Percentiles rank a stretch among this genome's conserved stretches.
These are phyloP conservation scores for Drosophila grimshawi DNA, from an alignment of 1,140 invertebrate genomes.

Conservation along the genomic window DNA sequence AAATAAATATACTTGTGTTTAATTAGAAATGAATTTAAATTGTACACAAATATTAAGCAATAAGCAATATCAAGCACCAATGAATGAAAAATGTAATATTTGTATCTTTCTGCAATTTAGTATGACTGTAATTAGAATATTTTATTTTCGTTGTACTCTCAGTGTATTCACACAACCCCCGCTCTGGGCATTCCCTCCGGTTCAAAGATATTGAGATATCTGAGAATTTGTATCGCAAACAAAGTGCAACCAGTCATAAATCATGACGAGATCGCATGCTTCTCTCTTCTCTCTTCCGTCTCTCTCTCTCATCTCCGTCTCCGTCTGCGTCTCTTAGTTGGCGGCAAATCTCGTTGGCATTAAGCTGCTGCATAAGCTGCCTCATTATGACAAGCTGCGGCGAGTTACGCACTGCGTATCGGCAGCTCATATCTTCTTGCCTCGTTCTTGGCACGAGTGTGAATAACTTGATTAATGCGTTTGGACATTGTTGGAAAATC, in stretches of 20 bases:
- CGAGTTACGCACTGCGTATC: conserved; percentile 56
- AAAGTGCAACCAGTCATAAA: conserved; percentile 52
- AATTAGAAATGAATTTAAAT: no score
- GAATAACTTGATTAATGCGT: conserved; percentile 60
- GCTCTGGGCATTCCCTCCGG: background rate
- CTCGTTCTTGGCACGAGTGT: conserved; percentile 12
- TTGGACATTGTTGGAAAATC: conserved; percentile 45
- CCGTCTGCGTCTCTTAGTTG: background rate
- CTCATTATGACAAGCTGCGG: conserved; percentile 57
- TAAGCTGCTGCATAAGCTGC: conserved; percentile 51
- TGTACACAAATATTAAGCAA: no score
- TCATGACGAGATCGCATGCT: conserved; percentile 58
- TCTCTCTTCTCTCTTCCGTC: background rate
- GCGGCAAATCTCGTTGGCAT: conserved; percentile 32
- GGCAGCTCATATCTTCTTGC: conserved; percentile 23
- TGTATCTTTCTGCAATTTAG: no score
- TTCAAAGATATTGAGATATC: conserved; percentile 37
- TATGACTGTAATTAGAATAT: no score
- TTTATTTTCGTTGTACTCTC: background rate
- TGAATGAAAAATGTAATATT: no score
- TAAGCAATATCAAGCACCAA: no score
- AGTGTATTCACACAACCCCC: background rate
- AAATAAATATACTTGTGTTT: no score
- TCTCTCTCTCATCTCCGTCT: conserved; percentile 4
- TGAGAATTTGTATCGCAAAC: conserved; percentile 45